Conservation (phyloP, 2,888 invertebrate species). For the Cosmia pyralina region DNA sequence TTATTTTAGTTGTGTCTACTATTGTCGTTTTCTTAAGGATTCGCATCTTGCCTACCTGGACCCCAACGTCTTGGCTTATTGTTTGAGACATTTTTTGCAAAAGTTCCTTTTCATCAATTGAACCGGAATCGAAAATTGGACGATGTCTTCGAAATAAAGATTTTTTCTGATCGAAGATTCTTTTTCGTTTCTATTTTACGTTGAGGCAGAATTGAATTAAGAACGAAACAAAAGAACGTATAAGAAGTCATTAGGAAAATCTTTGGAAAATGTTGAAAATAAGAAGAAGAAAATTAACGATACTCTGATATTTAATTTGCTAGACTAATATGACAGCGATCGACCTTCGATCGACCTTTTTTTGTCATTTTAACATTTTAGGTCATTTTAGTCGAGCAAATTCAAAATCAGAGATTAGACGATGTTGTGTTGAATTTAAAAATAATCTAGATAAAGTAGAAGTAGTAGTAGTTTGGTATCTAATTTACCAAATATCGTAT, state of each 20-base stretch:
- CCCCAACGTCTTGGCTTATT: constrained; percentile 77
- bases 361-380: too few species aligned
- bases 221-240: not conserved
- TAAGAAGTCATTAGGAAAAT: not conserved
- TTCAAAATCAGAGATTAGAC: not conserved
- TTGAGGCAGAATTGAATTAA: not conserved
- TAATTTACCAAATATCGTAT: not conserved
- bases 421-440: not conserved
- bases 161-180: constrained; percentile 12
- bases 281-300: not conserved
- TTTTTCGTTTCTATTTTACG: not conserved
- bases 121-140: constrained; percentile 46
- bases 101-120: constrained; percentile 55
- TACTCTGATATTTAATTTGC: too few species aligned
- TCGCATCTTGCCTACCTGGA: constrained; percentile 88
- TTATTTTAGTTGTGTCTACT: constrained; percentile 34
- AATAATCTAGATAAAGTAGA: not conserved
- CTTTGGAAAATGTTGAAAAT: not conserved
- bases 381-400: too few species aligned
- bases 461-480: too few species aligned
- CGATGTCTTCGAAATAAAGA: constrained; percentile 35
- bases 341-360: too few species aligned
- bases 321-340: too few species aligned
- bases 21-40: constrained; percentile 82
- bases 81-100: constrained; percentile 75